Base-by-base conservation (phyloP, 2,888 invertebrate species). In the Euplexia lucipara region DNA sequence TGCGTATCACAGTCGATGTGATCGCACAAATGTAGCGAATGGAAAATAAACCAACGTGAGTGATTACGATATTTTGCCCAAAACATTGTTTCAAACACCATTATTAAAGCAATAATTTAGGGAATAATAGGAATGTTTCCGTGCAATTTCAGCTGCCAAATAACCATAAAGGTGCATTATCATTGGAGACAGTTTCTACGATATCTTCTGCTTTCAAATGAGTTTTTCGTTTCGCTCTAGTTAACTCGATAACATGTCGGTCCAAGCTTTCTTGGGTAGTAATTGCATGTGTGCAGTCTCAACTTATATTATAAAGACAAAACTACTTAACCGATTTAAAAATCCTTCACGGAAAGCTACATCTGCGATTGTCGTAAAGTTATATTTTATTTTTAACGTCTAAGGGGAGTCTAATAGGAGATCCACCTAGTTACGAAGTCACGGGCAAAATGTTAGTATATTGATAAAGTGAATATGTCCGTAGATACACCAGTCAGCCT, bases 1-100 rank as follows among this genome's bases (percentile, higher is more conserved):
- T 71, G 66, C 64, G 67, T 77, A 81, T 81, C 77, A 63, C 59
- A 70, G 59, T 30, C 52, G 47, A 72, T 75, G 41, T 64, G 61
- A 70, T 80, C 72, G 65, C 63, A 48, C 39, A 42, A 68, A 70
- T 74, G 54, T 65, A 63, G 62, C 70, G 18, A 54, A 37, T 30
- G 41, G 60, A 45, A 32, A 34, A 51, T 37, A 45, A 41, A 53
- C 18, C 42, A 41, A 53, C 18, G 51, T 10, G 37, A n/a, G 20
- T 44, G 35, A 56, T 65, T 35, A 58, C 30, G 30, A 57, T 26
- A 44, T 47, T 68, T 32, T 42, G 42, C 4, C 39, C 12, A 39
- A 68, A 56, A 18, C 34, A 26, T 41, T 57, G 41, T 62, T 75
- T 20, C 48, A 8, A 57, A 74, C 30, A 49, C 32, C 20, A 51